These are phyloP conservation scores for Corythornis madagascariensis DNA, from an alignment of 2,113 vertebrate genomes.

Conservation along the genomic window DNA sequence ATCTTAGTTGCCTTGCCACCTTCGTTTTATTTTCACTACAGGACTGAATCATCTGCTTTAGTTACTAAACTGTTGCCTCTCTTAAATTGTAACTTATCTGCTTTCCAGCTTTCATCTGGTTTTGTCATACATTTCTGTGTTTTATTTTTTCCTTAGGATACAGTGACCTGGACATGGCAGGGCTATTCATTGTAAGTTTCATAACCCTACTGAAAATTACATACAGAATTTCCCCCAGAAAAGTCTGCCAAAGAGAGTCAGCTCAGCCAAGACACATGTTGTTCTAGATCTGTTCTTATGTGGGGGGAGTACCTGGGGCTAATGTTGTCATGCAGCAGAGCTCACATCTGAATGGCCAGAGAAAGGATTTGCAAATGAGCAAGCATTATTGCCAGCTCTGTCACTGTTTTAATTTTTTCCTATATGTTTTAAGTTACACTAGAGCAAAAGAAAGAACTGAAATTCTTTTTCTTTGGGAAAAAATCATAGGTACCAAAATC, in stretches of 20 bases:
- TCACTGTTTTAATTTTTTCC: not conserved
- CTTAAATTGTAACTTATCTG: not conserved
- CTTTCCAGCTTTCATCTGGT: not conserved
- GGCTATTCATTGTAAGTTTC: constrained; percentile 89
- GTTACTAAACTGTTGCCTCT: not conserved
- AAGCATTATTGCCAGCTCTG: not conserved
- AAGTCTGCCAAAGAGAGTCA: not conserved
- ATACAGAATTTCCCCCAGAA: not conserved
- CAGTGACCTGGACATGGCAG: constrained; percentile 98
- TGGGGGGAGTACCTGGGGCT: not conserved
- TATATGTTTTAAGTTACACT: not conserved
- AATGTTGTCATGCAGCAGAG: not conserved
- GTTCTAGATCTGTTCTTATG: not conserved
- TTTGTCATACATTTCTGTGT: not conserved
- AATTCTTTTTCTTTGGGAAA: not conserved
- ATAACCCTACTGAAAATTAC: constrained; percentile 10
- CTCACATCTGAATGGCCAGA: not conserved
- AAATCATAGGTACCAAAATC: not conserved
- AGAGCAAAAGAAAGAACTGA: not conserved
- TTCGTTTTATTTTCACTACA: not conserved
- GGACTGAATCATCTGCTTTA: not conserved
- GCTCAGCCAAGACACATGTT: not conserved
- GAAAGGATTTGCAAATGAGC: not conserved
- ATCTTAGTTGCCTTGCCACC: not conserved
- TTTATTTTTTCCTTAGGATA: constrained; percentile 81